phyloP scores from a whole-genome alignment of 2,797 vertebrate genomes.

The Prunella strophiata region DNA sequence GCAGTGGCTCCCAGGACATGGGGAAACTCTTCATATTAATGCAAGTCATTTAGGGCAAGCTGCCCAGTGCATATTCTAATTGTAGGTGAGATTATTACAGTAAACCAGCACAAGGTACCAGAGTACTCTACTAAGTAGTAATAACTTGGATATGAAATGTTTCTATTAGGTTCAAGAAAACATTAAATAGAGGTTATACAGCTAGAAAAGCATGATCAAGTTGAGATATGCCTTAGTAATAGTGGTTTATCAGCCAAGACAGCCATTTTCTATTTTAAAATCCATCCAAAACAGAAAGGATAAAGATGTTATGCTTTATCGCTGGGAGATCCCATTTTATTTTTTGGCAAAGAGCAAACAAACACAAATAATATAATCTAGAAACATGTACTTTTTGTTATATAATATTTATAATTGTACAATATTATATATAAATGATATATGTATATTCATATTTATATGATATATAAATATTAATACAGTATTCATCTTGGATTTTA shows the following conservation, averaged over 20 bases:
- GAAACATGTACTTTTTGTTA: not conserved
- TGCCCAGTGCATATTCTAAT: not conserved
- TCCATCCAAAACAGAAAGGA: not conserved
- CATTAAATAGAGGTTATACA: not conserved
- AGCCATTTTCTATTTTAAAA: not conserved
- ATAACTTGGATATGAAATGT: not conserved
- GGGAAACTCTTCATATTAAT: not conserved
- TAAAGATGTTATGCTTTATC: not conserved
- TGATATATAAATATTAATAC: not conserved
- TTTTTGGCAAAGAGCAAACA: not conserved
- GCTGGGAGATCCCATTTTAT: not conserved
- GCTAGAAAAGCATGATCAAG: not conserved
- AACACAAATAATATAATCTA: not conserved
- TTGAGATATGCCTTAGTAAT: not conserved
- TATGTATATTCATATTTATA: not conserved
- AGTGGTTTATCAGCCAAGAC: not conserved
- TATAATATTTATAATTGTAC: not conserved
- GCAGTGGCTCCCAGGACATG: not conserved
- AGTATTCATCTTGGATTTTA: not conserved
- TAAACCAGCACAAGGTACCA: not conserved
- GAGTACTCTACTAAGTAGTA: not conserved
- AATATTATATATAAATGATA: not conserved
- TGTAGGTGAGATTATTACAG: not conserved
- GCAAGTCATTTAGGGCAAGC: not conserved
- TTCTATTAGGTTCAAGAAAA: not conserved